phyloP scores from a whole-genome alignment of 1,140 invertebrate species.

The Cotesia glomerata region DNA sequence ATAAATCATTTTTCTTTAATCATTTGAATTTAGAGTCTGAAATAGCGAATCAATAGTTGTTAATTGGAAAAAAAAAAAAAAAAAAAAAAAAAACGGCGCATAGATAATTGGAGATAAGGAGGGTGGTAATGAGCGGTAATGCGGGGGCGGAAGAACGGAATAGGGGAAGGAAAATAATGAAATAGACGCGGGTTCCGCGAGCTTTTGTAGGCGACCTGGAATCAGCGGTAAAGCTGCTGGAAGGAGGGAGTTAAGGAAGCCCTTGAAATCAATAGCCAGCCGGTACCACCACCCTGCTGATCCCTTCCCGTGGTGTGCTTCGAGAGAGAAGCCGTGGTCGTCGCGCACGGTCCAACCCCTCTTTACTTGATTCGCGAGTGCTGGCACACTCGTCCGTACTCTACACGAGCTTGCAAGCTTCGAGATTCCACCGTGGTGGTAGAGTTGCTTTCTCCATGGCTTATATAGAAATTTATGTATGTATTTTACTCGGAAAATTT shows the following conservation, averaged over 20 bases:
- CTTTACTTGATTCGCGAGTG: background rate
- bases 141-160: background rate
- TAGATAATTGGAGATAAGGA: background rate
- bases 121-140: background rate
- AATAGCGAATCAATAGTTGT: no score
- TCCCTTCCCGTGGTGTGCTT: slow-evolving; percentile 20
- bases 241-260: slow-evolving; percentile 55
- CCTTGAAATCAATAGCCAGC: slow-evolving; percentile 64
- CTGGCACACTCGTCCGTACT: background rate
- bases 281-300: slow-evolving; percentile 55
- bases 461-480: no score
- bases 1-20: no score
- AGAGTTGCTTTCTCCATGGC: no score
- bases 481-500: no score
- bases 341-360: slow-evolving; percentile 5
- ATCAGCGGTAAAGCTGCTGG: slow-evolving; percentile 47
- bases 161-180: background rate
- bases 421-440: no score
- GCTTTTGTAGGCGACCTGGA: slow-evolving; percentile 49
- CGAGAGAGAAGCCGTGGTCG: background rate
- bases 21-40: no score
- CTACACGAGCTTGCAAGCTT: no score
- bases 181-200: slow-evolving; percentile 40
- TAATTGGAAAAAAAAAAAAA: background rate
- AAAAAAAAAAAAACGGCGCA: no score